Evolutionary conservation across 2,113 vertebrate genomes (phyloP).

Genomic region (Eptesicus fuscus): DNA sequence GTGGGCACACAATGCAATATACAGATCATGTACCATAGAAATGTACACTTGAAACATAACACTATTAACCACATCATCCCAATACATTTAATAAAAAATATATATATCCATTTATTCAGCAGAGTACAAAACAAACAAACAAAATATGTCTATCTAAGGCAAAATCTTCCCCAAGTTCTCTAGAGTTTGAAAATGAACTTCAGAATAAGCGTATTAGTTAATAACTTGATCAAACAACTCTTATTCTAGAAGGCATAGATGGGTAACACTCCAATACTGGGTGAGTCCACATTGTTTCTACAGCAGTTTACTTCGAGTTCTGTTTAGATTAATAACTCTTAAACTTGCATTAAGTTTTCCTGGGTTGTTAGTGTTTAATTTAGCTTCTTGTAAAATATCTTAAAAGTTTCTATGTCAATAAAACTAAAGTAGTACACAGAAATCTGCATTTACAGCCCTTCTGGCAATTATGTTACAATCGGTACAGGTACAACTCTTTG

Average conservation of each 20-base stretch:
- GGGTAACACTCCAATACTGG: neutral
- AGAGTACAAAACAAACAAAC: neutral
- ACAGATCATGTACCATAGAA: neutral
- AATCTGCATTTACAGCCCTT: neutral
- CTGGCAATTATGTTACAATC: neutral
- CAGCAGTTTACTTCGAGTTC: neutral
- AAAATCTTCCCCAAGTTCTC: neutral
- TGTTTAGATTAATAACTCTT: neutral
- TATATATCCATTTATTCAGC: neutral
- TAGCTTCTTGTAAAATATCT: neutral
- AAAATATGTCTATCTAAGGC: neutral
- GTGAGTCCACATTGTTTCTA: neutral
- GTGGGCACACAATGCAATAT: neutral
- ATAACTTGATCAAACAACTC: neutral
- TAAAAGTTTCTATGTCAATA: neutral
- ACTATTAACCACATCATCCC: neutral
- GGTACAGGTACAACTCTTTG: neutral
- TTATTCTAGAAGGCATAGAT: neutral
- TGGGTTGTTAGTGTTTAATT: neutral
- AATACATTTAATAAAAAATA: neutral
- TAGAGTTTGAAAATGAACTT: neutral
- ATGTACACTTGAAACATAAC: neutral
- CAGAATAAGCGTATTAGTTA: neutral
- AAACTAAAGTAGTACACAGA: neutral
- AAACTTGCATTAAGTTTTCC: neutral